Evolutionary conservation across 2,888 invertebrate genomes (phyloP).

Genomic region (Euzophera pinguis): DNA sequence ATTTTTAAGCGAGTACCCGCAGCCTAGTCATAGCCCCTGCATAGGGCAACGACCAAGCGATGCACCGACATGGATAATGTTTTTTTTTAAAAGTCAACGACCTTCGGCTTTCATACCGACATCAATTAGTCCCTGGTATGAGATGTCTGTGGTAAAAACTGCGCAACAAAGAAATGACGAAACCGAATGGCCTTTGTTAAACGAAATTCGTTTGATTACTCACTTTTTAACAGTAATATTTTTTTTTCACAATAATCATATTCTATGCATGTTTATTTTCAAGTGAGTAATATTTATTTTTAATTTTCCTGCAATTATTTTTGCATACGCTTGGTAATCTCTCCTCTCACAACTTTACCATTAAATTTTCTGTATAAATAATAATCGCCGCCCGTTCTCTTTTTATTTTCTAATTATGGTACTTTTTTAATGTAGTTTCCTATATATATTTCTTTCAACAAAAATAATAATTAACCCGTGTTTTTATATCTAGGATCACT

Average conservation of each 20-base stretch:
- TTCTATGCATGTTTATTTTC: not conserved
- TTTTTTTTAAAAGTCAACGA: constrained; percentile 64
- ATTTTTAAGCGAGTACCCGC: constrained; percentile 50
- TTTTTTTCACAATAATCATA: not conserved
- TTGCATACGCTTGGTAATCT: too few relatives aligned
- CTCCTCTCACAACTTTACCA: too few relatives aligned
- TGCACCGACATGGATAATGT: constrained; percentile 48
- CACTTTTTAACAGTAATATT: not conserved
- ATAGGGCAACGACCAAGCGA: constrained; percentile 59
- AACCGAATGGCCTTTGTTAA: constrained; percentile 2
- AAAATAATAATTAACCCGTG: too few relatives aligned
- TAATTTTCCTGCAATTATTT: too few relatives aligned
- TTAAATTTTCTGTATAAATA: too few relatives aligned
- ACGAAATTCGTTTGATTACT: not conserved
- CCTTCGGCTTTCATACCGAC: constrained; percentile 41
- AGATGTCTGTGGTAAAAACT: constrained; percentile 8
- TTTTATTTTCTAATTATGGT: too few relatives aligned
- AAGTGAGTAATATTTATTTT: too few relatives aligned
- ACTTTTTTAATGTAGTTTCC: too few relatives aligned
- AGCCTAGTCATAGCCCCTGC: constrained; percentile 42
- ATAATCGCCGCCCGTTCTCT: too few relatives aligned
- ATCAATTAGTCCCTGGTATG: constrained; percentile 24
- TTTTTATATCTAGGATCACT: too few relatives aligned
- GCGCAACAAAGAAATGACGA: constrained; percentile 10
- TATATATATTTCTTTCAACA: too few relatives aligned